phyloP scores from a whole-genome alignment of 2,888 invertebrate genomes.

The Drosophila robusta region DNA sequence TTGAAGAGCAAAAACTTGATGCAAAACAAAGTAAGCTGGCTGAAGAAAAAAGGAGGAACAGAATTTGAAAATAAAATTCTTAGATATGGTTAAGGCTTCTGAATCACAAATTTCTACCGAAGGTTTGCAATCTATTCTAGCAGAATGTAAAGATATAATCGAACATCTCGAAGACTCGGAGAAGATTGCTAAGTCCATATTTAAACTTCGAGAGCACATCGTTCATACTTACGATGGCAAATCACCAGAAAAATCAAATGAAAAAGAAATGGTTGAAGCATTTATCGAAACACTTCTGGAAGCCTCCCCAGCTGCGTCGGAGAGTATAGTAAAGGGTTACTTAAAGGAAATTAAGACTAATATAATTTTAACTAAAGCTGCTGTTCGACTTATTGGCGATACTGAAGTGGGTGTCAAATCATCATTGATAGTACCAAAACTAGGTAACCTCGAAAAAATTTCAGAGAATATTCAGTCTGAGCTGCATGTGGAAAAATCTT shows the following conservation, averaged over 20 bases:
- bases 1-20: too few relatives aligned
- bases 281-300: constrained; percentile 47
- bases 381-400: constrained; percentile 41
- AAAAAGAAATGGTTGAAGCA: constrained; percentile 39
- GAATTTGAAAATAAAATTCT: constrained; percentile 20
- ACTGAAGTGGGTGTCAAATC: constrained; percentile 41
- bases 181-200: constrained; percentile 65
- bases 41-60: neutral
- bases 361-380: constrained; percentile 37
- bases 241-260: constrained; percentile 33
- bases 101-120: constrained; percentile 4
- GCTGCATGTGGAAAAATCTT: constrained; percentile 58
- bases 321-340: constrained; percentile 33
- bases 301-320: constrained; percentile 38
- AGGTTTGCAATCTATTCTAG: constrained; percentile 11
- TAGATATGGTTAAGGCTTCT: constrained; percentile 11
- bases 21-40: constrained; percentile 30
- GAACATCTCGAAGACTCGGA: constrained; percentile 45
- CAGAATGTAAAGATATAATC: constrained; percentile 35
- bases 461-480: constrained; percentile 34
- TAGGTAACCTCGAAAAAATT: constrained; percentile 48
- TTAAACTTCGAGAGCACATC: constrained; percentile 77
- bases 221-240: constrained; percentile 81
- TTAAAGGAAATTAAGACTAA: constrained; percentile 49
- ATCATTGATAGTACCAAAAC: constrained; percentile 37